Conservation (phyloP, 2,888 invertebrate genomes). For the Gnatocerus cornutus region DNA sequence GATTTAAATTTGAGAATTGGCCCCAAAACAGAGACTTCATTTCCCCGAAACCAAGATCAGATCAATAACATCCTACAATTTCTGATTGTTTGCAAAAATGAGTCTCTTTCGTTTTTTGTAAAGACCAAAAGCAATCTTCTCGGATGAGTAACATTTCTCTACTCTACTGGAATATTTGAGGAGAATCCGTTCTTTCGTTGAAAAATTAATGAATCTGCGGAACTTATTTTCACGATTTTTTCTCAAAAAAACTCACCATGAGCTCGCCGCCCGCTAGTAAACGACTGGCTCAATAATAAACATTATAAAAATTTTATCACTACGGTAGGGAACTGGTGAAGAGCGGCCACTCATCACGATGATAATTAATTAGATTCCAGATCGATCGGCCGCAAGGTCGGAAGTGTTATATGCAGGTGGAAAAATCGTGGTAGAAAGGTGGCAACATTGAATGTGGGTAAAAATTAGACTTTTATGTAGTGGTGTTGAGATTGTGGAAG, state of each 20-base stretch:
- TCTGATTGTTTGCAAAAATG: too few relatives aligned
- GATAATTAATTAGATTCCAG: conserved; percentile 64
- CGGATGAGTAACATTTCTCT: too few relatives aligned
- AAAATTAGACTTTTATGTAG: neutral
- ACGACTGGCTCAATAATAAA: conserved; percentile 35
- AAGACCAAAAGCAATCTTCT: too few relatives aligned
- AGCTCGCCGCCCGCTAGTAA: neutral
- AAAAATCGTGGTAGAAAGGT: conserved; percentile 20
- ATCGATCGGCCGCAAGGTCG: conserved; percentile 63
- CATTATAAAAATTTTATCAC: conserved; percentile 37
- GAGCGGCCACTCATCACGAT: conserved; percentile 43
- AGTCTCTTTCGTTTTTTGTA: too few relatives aligned
- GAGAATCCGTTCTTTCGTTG: neutral
- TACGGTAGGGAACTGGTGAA: conserved; percentile 38
- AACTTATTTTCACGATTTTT: neutral
- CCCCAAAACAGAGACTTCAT: too few relatives aligned
- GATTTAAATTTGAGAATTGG: too few relatives aligned
- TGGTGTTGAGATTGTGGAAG: too few relatives aligned
- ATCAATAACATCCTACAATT: too few relatives aligned
- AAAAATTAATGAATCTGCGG: conserved; percentile 3
- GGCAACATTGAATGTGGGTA: conserved; percentile 4
- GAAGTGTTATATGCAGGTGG: conserved; percentile 53
- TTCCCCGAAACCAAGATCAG: too few relatives aligned
- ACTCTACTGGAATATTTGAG: too few relatives aligned
- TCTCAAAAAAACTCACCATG: conserved; percentile 13